These are phyloP conservation scores for Acanthopleura granulata DNA, from an alignment of 2,888 invertebrate genomes.

Conservation along the genomic window DNA sequence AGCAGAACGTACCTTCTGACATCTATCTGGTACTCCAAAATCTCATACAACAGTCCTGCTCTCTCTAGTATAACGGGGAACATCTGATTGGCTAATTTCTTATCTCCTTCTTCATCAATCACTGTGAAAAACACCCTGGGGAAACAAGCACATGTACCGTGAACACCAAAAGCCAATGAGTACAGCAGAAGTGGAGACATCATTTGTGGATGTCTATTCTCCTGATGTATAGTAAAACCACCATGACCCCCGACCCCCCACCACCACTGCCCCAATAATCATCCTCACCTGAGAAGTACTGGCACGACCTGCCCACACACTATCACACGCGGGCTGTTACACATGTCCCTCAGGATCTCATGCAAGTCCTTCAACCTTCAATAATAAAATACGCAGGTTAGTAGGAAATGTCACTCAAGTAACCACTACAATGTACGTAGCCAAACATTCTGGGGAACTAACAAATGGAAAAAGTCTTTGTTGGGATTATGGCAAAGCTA, in stretches of 20 bases:
- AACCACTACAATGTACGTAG: no score
- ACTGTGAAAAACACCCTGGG: constrained; percentile 60
- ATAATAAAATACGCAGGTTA: no score
- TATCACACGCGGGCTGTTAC: constrained; percentile 49
- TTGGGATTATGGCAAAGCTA: no score
- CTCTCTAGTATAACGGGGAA: constrained; percentile 61
- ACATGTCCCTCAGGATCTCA: constrained; percentile 48
- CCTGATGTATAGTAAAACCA: no score
- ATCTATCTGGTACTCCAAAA: constrained; percentile 53
- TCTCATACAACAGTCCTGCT: constrained; percentile 50
- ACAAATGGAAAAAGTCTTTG: no score
- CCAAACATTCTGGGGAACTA: no score
- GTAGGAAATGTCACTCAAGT: no score
- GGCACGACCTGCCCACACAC: constrained; percentile 59
- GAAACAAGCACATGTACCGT: background rate
- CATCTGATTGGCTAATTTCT: constrained; percentile 48
- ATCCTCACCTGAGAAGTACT: constrained; percentile 51
- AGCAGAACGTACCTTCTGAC: constrained; percentile 45
- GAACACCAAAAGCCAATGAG: background rate
- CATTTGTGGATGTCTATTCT: no score
- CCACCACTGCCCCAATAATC: background rate
- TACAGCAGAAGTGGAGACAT: no score
- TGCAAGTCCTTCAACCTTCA: no score
- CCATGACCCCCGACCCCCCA: background rate
- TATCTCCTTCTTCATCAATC: constrained; percentile 49